These are phyloP conservation scores for Bombus confusus DNA, from an alignment of 1,140 invertebrate genomes.

Conservation along the genomic window DNA sequence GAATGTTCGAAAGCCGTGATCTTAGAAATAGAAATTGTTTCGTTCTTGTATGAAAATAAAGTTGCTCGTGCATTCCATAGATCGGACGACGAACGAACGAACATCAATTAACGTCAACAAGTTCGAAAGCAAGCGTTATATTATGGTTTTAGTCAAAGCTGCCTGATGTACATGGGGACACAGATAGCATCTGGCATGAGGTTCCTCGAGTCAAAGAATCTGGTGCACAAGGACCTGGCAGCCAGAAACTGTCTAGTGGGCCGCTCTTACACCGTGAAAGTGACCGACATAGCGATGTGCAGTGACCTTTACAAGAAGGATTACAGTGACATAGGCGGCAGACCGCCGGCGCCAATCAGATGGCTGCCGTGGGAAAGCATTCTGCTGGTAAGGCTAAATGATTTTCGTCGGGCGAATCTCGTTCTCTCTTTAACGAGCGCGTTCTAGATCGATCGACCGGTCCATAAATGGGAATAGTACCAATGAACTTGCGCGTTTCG, in stretches of 20 bases:
- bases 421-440: background rate
- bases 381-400: constrained; percentile 85
- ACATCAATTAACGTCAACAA: background rate
- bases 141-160: constrained; percentile 87
- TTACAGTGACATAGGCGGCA: constrained; percentile 90
- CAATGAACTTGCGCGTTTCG: background rate
- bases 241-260: constrained; percentile 93
- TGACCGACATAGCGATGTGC: constrained; percentile 95
- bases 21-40: background rate
- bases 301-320: constrained; percentile 91
- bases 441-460: background rate
- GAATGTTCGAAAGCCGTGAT: background rate
- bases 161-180: constrained; percentile 91
- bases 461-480: background rate
- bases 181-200: constrained; percentile 95
- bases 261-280: constrained; percentile 90
- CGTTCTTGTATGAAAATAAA: constrained; percentile 8
- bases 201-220: constrained; percentile 90
- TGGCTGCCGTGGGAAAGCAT: constrained; percentile 94
- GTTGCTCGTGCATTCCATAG: background rate
- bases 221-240: constrained; percentile 90
- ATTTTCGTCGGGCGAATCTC: background rate
- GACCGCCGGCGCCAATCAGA: constrained; percentile 87
- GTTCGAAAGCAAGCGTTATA: background rate
- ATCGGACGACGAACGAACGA: no score